Base-by-base conservation (phyloP, 2,797 vertebrate genomes). In the Rhinella marina region DNA sequence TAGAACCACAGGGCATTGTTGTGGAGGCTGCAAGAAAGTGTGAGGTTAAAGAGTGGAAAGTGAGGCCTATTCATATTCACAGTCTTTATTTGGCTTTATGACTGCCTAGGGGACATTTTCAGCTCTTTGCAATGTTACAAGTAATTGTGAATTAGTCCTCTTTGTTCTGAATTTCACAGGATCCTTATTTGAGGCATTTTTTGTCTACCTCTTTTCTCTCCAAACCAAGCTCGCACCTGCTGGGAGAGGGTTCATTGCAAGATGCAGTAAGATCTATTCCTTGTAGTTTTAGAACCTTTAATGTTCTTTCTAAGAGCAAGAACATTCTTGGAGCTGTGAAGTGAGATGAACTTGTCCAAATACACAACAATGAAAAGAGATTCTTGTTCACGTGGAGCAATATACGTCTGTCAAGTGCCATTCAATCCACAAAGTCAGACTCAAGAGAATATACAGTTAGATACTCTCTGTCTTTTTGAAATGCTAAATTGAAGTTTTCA, bases 121-220 rank as follows among this genome's bases (percentile, higher is more conserved):
- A 78, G 21, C 41, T 82, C 72, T 70, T 81, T 64, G 79, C 88
- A 59, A 82, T 78, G 72, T 88, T 88, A 76, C 88, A 86, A 78
- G 88, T 88, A 86, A 82, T 89, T 89, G 88, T 86, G 88, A 89
- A 89, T 86, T 82, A 82, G 79, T 7, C 25, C 9, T 61, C 84
- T 70, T 89, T 89, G 88, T 89, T 73, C 29, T 75, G 17, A 17
- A 52, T 68, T 82, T 66, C 87, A 75, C 87, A 85, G 50, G 70
- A 73, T 29, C 79, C 52, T 66, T 41, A 57, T 50, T 41, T 25
- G 59, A 86, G 29, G 14, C 72, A 75, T 50, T 32, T 62, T n/a
- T 23, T 3, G 7, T 32, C 29, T 7, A 1, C 21, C 50, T 64
- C 8, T 85, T 66, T 32, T 80, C 56, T 72, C 23, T 16, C 21